These are phyloP conservation scores for Brachystomella parvula DNA, from an alignment of 1,140 invertebrate species.

Conservation along the genomic window DNA sequence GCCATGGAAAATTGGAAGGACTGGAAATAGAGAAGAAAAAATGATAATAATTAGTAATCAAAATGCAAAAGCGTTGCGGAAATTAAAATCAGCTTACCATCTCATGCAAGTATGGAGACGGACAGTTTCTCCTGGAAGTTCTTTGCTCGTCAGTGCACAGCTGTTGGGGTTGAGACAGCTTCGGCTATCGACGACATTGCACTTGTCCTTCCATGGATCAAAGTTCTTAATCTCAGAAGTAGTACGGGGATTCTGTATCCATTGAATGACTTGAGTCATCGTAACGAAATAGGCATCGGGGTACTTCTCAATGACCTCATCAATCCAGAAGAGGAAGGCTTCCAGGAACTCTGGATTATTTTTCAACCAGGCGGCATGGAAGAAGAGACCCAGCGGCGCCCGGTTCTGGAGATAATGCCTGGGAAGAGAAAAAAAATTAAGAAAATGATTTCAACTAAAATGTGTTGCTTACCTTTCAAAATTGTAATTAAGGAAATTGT, in stretches of 20 bases:
- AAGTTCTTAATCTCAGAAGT: constrained; percentile 78
- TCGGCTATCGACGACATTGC: constrained; percentile 57
- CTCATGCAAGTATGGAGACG: constrained; percentile 85
- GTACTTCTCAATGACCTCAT: constrained; percentile 75
- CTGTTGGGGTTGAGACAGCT: constrained; percentile 55
- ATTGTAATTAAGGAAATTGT: constrained; percentile 92
- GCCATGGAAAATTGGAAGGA: constrained; percentile 80
- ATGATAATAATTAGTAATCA: not conserved
- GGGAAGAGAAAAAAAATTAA: constrained; percentile 3
- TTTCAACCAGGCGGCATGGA: constrained; percentile 92
- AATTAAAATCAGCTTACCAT: constrained; percentile 50
- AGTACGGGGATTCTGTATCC: constrained; percentile 87
- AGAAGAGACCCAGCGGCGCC: constrained; percentile 85
- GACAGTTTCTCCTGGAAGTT: constrained; percentile 84
- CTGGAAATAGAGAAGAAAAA: not conserved
- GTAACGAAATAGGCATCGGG: constrained; percentile 94
- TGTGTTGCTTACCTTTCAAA: constrained; percentile 59
- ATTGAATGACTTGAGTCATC: constrained; percentile 67
- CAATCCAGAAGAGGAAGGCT: constrained; percentile 88
- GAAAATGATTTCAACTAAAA: not conserved
- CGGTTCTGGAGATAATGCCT: constrained; percentile 84
- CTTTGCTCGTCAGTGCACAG: constrained; percentile 83
- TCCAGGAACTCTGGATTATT: constrained; percentile 89
- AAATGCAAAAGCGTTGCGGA: not conserved
- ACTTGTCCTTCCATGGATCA: constrained; percentile 90